These are phyloP conservation scores for Megaustenia siamemsis DNA, from an alignment of 2,888 invertebrate genomes.

Conservation along the genomic window DNA sequence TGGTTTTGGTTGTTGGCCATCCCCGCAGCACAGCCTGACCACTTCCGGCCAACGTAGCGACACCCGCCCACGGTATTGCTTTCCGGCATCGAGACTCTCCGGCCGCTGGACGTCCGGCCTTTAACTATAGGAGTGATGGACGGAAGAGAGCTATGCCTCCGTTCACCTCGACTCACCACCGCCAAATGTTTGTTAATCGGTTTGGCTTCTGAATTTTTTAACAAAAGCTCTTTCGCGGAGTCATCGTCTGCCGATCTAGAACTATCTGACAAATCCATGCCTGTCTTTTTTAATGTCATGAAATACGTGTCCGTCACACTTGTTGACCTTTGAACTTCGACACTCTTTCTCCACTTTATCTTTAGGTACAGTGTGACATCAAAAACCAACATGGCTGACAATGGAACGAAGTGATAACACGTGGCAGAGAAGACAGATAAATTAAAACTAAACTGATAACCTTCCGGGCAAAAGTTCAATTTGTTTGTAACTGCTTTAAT, in stretches of 20 bases:
- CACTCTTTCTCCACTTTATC: conserved; percentile 68
- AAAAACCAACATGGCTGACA: conserved; percentile 64
- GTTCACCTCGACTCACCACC: conserved; percentile 39
- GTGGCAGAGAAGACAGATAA: conserved; percentile 33
- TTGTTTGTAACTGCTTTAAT: too few relatives aligned
- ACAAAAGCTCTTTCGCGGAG: conserved; percentile 41
- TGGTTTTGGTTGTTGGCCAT: conserved; percentile 41
- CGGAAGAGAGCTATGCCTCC: conserved; percentile 50
- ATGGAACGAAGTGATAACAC: conserved; percentile 66
- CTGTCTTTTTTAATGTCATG: conserved; percentile 57
- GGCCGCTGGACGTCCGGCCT: conserved; percentile 51
- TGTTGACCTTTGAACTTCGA: conserved; percentile 70
- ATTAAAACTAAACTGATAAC: conserved; percentile 41
- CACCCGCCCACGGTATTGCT: conserved; percentile 46
- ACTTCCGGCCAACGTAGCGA: conserved; percentile 57
- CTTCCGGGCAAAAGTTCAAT: conserved; percentile 35
- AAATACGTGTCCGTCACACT: conserved; percentile 63
- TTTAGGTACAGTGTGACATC: conserved; percentile 71
- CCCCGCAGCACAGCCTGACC: conserved; percentile 53
- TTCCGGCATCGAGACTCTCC: conserved; percentile 53
- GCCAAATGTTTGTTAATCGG: conserved; percentile 50
- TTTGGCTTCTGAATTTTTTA: conserved; percentile 42
- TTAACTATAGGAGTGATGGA: conserved; percentile 48
- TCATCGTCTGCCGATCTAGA: conserved; percentile 43
- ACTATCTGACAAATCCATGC: conserved; percentile 43